Percentiles rank a stretch among this genome's conserved stretches.
These are phyloP conservation scores for Nicator chloris DNA, from an alignment of 2,113 vertebrate species.

Conservation along the genomic window DNA sequence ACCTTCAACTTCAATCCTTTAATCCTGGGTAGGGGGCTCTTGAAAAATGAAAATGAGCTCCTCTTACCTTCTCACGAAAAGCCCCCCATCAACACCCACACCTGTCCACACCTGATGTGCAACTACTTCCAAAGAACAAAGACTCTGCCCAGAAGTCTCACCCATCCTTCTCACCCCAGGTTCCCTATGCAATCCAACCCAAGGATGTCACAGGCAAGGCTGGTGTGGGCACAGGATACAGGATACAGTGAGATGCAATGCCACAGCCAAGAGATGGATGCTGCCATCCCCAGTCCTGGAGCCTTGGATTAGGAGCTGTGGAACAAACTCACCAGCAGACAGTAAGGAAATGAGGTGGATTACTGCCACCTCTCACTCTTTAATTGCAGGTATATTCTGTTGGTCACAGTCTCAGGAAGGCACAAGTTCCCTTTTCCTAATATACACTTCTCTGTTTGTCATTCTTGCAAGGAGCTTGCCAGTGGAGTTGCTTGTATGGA, in stretches of 20 bases:
- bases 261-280: neutral
- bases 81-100: neutral
- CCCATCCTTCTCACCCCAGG: neutral
- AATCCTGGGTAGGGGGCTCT: neutral
- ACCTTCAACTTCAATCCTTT: neutral
- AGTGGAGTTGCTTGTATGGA: neutral
- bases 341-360: neutral
- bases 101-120: neutral
- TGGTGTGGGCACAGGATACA: rapidly evolving
- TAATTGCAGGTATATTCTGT: neutral
- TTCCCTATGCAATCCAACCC: neutral
- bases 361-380: neutral
- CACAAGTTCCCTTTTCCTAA: neutral
- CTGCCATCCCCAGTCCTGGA: neutral
- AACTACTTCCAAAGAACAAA: neutral
- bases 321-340: neutral
- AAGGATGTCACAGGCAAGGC: neutral
- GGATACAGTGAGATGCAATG: neutral
- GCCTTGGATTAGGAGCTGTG: neutral
- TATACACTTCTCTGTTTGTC: neutral
- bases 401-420: neutral
- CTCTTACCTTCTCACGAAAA: neutral
- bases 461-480: neutral
- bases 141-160: neutral
- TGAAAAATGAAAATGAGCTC: neutral